These are phyloP conservation scores for Spondyliosoma cantharus DNA, from an alignment of 2,797 vertebrate genomes.

Conservation along the genomic window DNA sequence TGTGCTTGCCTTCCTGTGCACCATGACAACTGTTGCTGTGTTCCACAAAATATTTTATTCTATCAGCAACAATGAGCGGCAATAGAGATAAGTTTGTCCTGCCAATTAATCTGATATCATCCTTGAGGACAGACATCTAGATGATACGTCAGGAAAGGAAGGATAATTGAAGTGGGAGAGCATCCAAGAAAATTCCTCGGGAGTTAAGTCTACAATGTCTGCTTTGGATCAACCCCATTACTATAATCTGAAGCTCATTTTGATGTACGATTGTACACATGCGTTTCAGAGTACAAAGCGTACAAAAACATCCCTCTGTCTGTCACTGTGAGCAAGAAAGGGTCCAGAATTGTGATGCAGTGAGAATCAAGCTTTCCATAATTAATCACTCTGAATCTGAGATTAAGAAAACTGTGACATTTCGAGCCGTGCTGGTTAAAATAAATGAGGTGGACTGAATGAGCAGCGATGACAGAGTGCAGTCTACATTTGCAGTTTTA, in stretches of 20 bases:
- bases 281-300: constrained; percentile 36
- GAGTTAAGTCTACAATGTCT: constrained; percentile 23
- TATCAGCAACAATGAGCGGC: constrained; percentile 3
- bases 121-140: constrained; percentile 11
- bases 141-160: constrained; percentile 1
- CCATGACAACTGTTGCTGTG: neutral
- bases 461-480: neutral
- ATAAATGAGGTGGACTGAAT: constrained; percentile 14
- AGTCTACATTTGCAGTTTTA: constrained; percentile 30
- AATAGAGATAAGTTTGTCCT: neutral
- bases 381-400: constrained; percentile 21
- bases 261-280: constrained; percentile 31
- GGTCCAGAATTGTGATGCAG: constrained; percentile 33
- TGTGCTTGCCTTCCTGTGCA: neutral
- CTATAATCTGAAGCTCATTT: constrained; percentile 17
- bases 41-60: constrained; percentile 18
- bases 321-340: constrained; percentile 33
- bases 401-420: constrained; percentile 23
- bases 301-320: constrained; percentile 24
- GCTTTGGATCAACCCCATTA: constrained; percentile 37
- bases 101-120: constrained; percentile 24
- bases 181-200: constrained; percentile 20
- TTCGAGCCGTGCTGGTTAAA: constrained; percentile 3
- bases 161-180: constrained; percentile 34
- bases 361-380: constrained; percentile 38